These are phyloP conservation scores for Pilophorus perplexus DNA, from an alignment of 2,888 invertebrate genomes.

Conservation along the genomic window DNA sequence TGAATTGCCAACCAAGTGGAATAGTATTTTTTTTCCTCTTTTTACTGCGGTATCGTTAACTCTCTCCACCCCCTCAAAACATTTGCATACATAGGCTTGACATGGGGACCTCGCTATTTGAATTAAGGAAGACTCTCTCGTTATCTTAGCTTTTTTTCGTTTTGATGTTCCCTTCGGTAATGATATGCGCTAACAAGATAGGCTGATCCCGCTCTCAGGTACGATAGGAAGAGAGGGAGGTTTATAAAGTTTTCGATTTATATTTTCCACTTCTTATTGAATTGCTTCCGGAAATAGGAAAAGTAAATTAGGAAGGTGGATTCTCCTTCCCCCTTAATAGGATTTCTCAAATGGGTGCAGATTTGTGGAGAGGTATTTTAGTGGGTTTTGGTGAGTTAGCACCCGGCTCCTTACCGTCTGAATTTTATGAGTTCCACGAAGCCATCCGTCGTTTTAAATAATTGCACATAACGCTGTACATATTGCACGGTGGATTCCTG, in stretches of 20 bases:
- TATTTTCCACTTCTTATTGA: slow-evolving; percentile 15
- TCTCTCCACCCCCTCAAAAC: slow-evolving; percentile 6
- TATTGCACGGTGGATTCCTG: too few species aligned
- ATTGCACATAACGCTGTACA: too few species aligned
- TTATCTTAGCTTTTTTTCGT: slow-evolving; percentile 16
- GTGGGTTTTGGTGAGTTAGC: too few species aligned
- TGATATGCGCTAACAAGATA: slow-evolving; percentile 34
- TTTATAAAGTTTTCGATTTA: slow-evolving; percentile 24
- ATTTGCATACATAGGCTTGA: slow-evolving; percentile 39
- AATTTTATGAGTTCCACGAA: too few species aligned
- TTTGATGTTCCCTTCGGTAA: slow-evolving; percentile 31
- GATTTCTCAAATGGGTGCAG: too few species aligned
- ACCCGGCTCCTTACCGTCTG: too few species aligned
- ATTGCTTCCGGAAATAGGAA: slow-evolving; percentile 1
- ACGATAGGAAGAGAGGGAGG: not conserved
- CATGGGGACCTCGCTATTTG: slow-evolving; percentile 30
- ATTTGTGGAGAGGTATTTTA: too few species aligned
- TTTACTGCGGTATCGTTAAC: slow-evolving; percentile 41
- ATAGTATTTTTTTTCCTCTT: slow-evolving; percentile 30
- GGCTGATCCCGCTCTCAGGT: slow-evolving; percentile 25
- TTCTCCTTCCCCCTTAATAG: too few species aligned
- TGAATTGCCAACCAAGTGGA: slow-evolving; percentile 42
- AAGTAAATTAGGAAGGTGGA: slow-evolving; percentile 5
- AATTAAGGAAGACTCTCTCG: slow-evolving; percentile 29
- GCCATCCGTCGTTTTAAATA: too few species aligned